Evolutionary conservation across 1,140 invertebrate species (phyloP).

Genomic region (Bacillus rossius): DNA sequence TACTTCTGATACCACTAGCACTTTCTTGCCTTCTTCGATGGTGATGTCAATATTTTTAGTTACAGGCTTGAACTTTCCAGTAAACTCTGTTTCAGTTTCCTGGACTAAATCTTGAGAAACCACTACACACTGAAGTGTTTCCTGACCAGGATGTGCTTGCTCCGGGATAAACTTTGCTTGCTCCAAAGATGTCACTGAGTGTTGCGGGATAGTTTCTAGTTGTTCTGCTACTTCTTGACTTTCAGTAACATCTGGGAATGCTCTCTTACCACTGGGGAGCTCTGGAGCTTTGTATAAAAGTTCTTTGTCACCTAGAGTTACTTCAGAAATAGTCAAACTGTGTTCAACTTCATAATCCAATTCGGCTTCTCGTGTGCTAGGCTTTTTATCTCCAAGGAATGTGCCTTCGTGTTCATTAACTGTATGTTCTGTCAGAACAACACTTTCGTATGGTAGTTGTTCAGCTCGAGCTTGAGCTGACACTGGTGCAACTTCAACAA

Average conservation of each 20-base stretch:
- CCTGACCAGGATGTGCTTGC: constrained; percentile 25
- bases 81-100: constrained; percentile 41
- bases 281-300: constrained; percentile 22
- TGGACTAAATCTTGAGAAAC: constrained; percentile 39
- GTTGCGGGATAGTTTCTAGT: constrained; percentile 26
- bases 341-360: constrained; percentile 44
- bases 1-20: constrained; percentile 29
- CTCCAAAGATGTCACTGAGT: constrained; percentile 23
- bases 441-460: constrained; percentile 31
- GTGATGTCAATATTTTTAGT: constrained; percentile 30
- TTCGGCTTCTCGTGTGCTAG: constrained; percentile 39
- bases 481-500: constrained; percentile 22
- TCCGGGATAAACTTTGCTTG: constrained; percentile 21
- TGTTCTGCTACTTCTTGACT: constrained; percentile 34
- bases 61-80: constrained; percentile 33
- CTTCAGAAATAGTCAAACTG: constrained; percentile 43
- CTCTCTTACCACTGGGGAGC: constrained; percentile 30
- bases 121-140: constrained; percentile 32
- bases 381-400: constrained; percentile 37
- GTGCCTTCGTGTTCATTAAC: constrained; percentile 47
- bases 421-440: constrained; percentile 26
- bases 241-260: constrained; percentile 31
- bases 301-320: constrained; percentile 49
- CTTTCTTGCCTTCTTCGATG: constrained; percentile 37
- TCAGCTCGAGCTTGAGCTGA: constrained; percentile 22